These are phyloP conservation scores for Pachypanchax playfairii DNA, from an alignment of 2,113 vertebrate genomes.

Conservation along the genomic window DNA sequence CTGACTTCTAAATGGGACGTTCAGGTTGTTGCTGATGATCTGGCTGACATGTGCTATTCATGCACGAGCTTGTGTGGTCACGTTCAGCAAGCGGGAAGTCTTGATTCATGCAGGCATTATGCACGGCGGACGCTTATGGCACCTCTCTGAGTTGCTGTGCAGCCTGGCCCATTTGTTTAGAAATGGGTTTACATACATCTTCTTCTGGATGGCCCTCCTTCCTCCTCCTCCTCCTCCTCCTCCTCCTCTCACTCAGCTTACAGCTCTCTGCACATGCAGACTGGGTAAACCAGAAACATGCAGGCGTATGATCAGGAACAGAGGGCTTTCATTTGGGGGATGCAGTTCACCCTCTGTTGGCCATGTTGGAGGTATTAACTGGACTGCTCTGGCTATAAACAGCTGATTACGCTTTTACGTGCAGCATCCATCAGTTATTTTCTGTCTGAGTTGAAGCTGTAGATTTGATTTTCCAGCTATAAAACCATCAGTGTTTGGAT, in stretches of 20 bases:
- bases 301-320: conserved; percentile 14
- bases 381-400: not conserved
- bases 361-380: conserved; percentile 32
- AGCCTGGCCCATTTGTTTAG: conserved; percentile 72
- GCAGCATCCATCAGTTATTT: not conserved
- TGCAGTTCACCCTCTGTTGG: conserved; percentile 23
- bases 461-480: not conserved
- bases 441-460: not conserved
- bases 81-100: conserved; percentile 57
- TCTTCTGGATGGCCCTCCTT: conserved; percentile 46
- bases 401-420: not conserved
- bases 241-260: conserved; percentile 26
- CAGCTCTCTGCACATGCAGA: conserved; percentile 14
- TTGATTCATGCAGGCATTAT: conserved; percentile 76
- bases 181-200: conserved; percentile 80
- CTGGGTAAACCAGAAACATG: conserved; percentile 13
- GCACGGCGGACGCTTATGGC: conserved; percentile 74
- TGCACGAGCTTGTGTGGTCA: conserved; percentile 69
- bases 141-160: conserved; percentile 61
- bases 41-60: conserved; percentile 49
- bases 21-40: conserved; percentile 39
- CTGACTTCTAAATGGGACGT: conserved; percentile 4
- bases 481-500: not conserved
- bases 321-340: conserved; percentile 29
- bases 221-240: not conserved